phyloP scores from a whole-genome alignment of 2,797 vertebrate genomes.

The Anableps anableps region DNA sequence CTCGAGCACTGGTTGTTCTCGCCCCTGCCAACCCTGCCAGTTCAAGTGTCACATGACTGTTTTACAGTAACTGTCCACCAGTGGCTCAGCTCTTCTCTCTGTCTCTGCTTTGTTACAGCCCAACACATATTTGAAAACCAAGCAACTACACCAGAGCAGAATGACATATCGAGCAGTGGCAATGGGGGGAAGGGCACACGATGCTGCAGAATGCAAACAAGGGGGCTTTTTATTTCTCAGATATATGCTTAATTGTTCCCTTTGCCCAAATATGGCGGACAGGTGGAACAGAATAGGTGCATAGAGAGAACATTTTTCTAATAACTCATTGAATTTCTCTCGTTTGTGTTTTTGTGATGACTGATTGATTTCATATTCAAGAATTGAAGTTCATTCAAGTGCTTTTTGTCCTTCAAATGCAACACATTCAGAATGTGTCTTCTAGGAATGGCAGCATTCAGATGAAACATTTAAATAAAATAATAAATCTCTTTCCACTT shows the following conservation, averaged over 20 bases:
- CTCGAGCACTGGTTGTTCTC: background rate
- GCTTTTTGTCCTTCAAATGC: background rate
- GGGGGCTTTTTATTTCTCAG: background rate
- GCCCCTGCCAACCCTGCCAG: constrained; percentile 17
- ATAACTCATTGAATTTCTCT: background rate
- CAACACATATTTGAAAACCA: background rate
- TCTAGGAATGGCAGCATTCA: background rate
- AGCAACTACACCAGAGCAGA: background rate
- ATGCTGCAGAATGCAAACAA: background rate
- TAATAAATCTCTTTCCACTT: constrained; percentile 1
- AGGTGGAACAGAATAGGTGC: background rate
- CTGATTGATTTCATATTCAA: background rate
- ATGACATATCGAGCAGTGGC: constrained; percentile 8
- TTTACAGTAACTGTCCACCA: constrained; percentile 45
- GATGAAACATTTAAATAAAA: background rate
- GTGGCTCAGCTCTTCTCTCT: constrained; percentile 7
- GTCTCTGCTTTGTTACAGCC: background rate
- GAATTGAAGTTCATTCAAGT: background rate
- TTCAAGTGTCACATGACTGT: constrained; percentile 22
- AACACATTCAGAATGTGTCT: background rate
- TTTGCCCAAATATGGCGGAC: background rate
- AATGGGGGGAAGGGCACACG: background rate
- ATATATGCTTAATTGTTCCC: background rate
- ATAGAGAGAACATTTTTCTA: background rate
- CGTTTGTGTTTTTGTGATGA: background rate